Evolutionary conservation across 2,888 invertebrate genomes (phyloP).

Genomic region (Thera britannica): DNA sequence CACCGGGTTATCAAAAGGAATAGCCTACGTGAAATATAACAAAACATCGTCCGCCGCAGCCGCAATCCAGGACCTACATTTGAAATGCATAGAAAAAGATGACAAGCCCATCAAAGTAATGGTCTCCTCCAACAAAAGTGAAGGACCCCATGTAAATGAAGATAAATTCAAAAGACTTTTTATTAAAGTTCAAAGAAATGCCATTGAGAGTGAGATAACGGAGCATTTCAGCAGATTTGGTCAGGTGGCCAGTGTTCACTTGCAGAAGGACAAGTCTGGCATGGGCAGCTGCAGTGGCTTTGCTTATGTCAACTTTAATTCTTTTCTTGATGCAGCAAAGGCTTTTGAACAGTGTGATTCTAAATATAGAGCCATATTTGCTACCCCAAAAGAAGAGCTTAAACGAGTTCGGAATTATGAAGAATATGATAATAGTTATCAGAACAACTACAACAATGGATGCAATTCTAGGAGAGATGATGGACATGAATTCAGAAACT

Average conservation of each 20-base stretch:
- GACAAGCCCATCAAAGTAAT: constrained; percentile 94
- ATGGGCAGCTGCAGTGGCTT: constrained; percentile 94
- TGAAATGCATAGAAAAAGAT: constrained; percentile 88
- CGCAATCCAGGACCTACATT: constrained; percentile 95
- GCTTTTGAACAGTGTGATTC: constrained; percentile 95
- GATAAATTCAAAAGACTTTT: constrained; percentile 89
- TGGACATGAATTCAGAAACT: constrained; percentile 28
- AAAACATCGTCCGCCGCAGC: constrained; percentile 96
- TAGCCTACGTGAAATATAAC: constrained; percentile 95
- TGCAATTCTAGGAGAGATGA: constrained; percentile 33
- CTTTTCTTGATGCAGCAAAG: constrained; percentile 93
- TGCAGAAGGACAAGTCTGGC: constrained; percentile 90
- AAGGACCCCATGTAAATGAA: constrained; percentile 57
- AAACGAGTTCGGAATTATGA: constrained; percentile 67
- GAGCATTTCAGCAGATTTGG: constrained; percentile 95
- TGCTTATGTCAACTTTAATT: constrained; percentile 93
- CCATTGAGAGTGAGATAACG: constrained; percentile 90
- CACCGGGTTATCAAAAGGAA: constrained; percentile 94
- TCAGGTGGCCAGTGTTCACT: constrained; percentile 88
- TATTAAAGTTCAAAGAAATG: constrained; percentile 92
- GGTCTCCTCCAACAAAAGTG: constrained; percentile 88
- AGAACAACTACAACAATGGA: constrained; percentile 13
- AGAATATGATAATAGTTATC: constrained; percentile 50
- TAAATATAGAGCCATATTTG: constrained; percentile 95
- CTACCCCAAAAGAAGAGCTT: constrained; percentile 89